Evolutionary conservation across 2,113 vertebrate species (phyloP).

Genomic region (Sula dactylatra): DNA sequence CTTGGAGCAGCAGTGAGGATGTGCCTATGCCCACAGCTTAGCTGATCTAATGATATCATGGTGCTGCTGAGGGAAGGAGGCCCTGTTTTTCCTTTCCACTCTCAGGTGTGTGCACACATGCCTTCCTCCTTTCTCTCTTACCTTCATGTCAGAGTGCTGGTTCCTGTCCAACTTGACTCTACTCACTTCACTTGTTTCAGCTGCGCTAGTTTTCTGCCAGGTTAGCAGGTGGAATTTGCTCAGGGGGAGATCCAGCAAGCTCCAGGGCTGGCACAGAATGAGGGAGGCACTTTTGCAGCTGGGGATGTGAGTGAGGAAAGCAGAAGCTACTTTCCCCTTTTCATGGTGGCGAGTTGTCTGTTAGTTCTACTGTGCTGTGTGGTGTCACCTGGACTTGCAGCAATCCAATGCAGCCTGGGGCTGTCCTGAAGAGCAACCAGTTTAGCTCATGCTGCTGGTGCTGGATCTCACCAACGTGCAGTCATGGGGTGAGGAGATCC

Average conservation of each 20-base stretch:
- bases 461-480: background rate
- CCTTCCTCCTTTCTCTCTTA: background rate
- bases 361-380: background rate
- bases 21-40: background rate
- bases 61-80: background rate
- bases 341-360: background rate
- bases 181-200: background rate
- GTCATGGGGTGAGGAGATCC: background rate
- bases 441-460: background rate
- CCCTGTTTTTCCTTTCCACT: background rate
- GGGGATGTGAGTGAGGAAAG: background rate
- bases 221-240: background rate
- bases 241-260: background rate
- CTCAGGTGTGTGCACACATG: background rate
- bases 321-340: background rate
- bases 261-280: background rate
- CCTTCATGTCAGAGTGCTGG: background rate
- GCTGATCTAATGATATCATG: accelerated
- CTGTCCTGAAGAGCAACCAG: background rate
- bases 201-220: background rate
- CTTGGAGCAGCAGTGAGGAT: background rate
- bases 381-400: background rate
- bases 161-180: background rate
- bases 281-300: background rate
- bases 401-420: background rate